These are phyloP conservation scores for Melipona quadrifasciata DNA, from an alignment of 1,140 invertebrate species.

Conservation along the genomic window DNA sequence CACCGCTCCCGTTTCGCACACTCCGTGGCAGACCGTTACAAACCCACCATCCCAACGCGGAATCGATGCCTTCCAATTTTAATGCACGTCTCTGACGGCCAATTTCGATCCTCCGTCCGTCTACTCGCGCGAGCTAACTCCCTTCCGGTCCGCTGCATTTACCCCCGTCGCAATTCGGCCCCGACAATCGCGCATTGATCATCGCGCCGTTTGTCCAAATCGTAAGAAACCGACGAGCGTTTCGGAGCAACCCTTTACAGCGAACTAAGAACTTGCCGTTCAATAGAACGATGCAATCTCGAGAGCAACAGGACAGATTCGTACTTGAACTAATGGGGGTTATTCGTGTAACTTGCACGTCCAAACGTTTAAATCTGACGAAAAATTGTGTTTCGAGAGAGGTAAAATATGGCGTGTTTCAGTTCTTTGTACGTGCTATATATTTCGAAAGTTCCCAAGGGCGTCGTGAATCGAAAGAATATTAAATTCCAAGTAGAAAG, in stretches of 20 bases:
- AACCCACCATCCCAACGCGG: too few species aligned
- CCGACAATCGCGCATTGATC: neutral
- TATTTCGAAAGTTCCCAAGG: too few species aligned
- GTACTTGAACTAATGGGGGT: neutral
- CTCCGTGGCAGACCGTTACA: neutral
- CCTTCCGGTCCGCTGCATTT: neutral
- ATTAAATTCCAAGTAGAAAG: too few species aligned
- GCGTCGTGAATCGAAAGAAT: too few species aligned
- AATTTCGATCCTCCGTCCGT: neutral
- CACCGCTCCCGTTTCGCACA: neutral
- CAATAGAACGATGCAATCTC: neutral
- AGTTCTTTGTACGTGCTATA: too few species aligned
- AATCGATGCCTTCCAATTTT: slow-evolving; percentile 11
- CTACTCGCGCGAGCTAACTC: too few species aligned
- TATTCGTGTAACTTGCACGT: neutral
- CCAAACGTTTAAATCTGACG: too few species aligned
- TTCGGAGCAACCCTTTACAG: too few species aligned
- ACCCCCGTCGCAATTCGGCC: neutral
- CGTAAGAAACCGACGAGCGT: neutral
- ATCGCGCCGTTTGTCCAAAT: neutral
- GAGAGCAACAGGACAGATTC: neutral
- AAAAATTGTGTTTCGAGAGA: too few species aligned
- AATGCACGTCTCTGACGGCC: neutral
- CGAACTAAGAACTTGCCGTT: neutral
- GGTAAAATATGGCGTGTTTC: too few species aligned